Conservation (phyloP, 2,797 vertebrate genomes). For the Lepidocolaptes lacrymiger region DNA sequence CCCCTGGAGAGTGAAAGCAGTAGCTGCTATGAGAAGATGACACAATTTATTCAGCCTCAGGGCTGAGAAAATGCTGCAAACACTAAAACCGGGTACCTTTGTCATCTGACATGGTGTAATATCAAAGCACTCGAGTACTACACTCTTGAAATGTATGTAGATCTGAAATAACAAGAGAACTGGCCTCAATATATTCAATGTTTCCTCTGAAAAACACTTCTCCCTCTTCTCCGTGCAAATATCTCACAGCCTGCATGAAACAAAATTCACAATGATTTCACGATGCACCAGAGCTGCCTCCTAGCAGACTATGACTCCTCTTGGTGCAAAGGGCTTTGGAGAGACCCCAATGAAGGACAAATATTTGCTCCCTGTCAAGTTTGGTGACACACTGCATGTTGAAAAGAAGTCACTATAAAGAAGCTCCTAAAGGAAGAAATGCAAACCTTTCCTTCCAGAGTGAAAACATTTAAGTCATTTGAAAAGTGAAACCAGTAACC, state of each 20-base stretch:
- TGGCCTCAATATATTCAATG: neutral
- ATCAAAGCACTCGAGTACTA: neutral
- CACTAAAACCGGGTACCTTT: accelerated
- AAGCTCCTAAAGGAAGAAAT: neutral
- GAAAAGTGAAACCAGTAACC: neutral
- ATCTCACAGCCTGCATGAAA: neutral
- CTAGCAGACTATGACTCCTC: accelerated
- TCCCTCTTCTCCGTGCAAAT: neutral
- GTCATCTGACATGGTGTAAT: neutral
- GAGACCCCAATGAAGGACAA: accelerated
- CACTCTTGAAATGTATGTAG: neutral
- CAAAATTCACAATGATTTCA: neutral
- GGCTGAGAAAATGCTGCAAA: neutral
- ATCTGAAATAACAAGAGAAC: neutral
- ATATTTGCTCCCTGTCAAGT: neutral
- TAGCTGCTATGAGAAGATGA: neutral
- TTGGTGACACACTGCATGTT: neutral
- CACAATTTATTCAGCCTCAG: neutral
- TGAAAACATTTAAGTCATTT: neutral
- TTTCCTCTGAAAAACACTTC: neutral
- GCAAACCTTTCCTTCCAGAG: neutral
- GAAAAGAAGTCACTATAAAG: neutral
- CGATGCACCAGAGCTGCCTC: neutral
- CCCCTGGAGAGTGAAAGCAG: neutral
- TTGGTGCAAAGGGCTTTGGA: neutral